A percentile compares a stretch with the other conserved stretches of the same genome.
Evolutionary conservation across 2,888 invertebrate genomes (phyloP).

Genomic region (Lysandra bellargus): DNA sequence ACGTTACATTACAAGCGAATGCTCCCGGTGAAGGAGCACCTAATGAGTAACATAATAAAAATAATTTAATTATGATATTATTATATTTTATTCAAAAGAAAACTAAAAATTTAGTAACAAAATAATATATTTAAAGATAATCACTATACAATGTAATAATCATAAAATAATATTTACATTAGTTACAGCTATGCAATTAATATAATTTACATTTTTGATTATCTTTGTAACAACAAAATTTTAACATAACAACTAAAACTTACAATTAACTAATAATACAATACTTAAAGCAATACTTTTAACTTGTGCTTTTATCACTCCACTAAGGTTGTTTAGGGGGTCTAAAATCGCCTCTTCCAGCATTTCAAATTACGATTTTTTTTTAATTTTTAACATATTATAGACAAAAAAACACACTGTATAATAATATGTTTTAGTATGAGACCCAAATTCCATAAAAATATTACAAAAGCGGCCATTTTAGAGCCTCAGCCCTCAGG

Average conservation of each 20-base stretch:
- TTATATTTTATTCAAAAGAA: background rate
- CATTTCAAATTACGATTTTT: background rate
- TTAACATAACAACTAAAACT: slow-evolving; percentile 6
- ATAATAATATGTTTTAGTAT: no score
- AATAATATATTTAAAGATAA: background rate
- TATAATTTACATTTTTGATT: slow-evolving; percentile 31
- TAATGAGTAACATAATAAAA: no score
- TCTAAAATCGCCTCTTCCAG: no score
- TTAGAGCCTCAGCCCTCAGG: background rate
- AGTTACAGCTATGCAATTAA: slow-evolving; percentile 25
- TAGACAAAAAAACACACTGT: no score
- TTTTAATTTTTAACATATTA: no score
- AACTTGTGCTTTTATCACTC: slow-evolving; percentile 38
- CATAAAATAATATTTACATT: slow-evolving; percentile 29
- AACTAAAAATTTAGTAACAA: background rate
- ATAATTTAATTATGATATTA: background rate
- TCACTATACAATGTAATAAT: slow-evolving; percentile 13
- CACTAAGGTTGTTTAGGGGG: background rate
- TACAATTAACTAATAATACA: slow-evolving; percentile 37
- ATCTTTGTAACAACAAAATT: slow-evolving; percentile 25
- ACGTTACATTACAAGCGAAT: no score
- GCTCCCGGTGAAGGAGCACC: no score
- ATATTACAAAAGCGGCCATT: background rate
- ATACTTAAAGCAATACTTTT: slow-evolving; percentile 61
- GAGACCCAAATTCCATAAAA: no score